These are phyloP conservation scores for Argyrosomus regius DNA, from an alignment of 2,797 vertebrate genomes.

Conservation along the genomic window DNA sequence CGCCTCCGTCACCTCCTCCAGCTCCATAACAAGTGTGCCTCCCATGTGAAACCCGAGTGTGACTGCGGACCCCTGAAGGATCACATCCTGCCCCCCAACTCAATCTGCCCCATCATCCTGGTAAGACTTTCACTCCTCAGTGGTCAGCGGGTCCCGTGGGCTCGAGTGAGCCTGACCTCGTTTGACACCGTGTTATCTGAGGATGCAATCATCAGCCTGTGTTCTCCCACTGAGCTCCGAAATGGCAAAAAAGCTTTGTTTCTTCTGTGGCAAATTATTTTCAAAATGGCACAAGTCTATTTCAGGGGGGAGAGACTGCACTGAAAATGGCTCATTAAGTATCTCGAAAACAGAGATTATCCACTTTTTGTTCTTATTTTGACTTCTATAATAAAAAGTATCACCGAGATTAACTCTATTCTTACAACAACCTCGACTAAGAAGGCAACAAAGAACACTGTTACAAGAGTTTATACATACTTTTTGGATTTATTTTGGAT, in stretches of 20 bases:
- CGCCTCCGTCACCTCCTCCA: conserved; percentile 87
- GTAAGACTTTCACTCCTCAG: conserved; percentile 81
- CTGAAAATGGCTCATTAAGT: background rate
- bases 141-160: conserved; percentile 27
- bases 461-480: background rate
- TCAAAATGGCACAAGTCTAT: conserved; percentile 23
- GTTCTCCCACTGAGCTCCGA: conserved; percentile 53
- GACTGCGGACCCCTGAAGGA: conserved; percentile 94
- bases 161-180: conserved; percentile 25
- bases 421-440: background rate
- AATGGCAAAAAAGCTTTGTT: conserved; percentile 33
- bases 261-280: conserved; percentile 20
- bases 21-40: conserved; percentile 98
- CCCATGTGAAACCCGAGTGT: conserved; percentile 95
- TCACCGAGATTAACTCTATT: fast-evolving
- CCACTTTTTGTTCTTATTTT: background rate
- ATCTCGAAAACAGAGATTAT: conserved; percentile 5
- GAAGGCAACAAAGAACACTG: background rate
- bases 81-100: conserved; percentile 93
- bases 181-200: conserved; percentile 30
- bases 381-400: background rate
- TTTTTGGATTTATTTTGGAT: background rate
- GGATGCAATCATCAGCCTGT: conserved; percentile 58
- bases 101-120: conserved; percentile 94
- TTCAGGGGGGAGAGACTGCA: background rate